Base-by-base conservation (phyloP, 2,797 vertebrate species). In the Crax fasciolata region DNA sequence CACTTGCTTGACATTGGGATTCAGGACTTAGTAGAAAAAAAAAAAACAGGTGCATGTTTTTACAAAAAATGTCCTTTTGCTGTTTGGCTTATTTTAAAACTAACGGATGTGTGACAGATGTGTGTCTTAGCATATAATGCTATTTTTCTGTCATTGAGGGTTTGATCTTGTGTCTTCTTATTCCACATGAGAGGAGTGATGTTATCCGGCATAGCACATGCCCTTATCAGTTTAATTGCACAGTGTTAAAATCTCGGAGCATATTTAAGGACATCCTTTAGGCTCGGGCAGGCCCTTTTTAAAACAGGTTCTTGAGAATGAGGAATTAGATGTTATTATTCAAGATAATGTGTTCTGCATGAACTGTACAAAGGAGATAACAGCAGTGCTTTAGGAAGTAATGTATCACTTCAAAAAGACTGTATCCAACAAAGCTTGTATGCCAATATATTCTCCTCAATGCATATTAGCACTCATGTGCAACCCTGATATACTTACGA, bases 261-360 rank as follows among this genome's bases (percentile, higher is more conserved):
- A 23, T 63, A 76, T 72, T 92, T 89, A 87, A 92, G 70, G 13
- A 61, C 79, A 93, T 84, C 87, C 49, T 96, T 91, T 90, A 76
- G 54, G 75, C 55, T 95, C 63, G 89, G 65, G 41, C 51, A n/a
- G 14, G 11, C 82, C n/a, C 30, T 76, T 96, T 96, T 90, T 71
- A 63, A 92, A 96, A 91, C 48, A 4, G 48, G 75, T 95, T 92
- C 43, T 82, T 66, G 55, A 82, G 90, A 91, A 91, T 89, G 83
- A 94, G 79, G 90, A 96, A 96, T 96, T 95, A 90, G 51, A 73
- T 90, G 35, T 88, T 96, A 57, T 62, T 92, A 68, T 91, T 95
- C 52, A 85, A 76, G 67, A 49, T 93, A 83, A 84, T 44, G 30
- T 57, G 13, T 85, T 90, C 72, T 93, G 27, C 43, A 75, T 96